phyloP scores from a whole-genome alignment of 2,888 invertebrate genomes.

The Diaperis boleti region DNA sequence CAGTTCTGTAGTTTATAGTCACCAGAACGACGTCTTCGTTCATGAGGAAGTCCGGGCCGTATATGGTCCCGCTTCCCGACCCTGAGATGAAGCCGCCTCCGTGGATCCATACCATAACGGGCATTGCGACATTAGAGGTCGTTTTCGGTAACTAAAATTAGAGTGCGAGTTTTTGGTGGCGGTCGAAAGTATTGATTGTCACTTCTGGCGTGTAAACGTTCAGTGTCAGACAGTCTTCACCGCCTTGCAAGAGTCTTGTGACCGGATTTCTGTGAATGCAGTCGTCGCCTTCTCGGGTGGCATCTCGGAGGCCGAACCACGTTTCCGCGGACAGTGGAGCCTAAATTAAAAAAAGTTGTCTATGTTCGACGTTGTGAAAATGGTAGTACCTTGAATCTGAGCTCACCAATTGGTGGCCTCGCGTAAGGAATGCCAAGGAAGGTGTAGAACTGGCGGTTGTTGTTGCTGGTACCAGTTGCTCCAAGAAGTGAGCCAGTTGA shows the following conservation, averaged over 20 bases:
- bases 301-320: conserved; percentile 61
- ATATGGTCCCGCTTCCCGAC: conserved; percentile 56
- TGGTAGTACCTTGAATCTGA: conserved; percentile 61
- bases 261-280: conserved; percentile 48
- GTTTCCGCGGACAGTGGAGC: conserved; percentile 61
- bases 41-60: conserved; percentile 62
- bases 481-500: conserved; percentile 57
- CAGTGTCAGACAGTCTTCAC: conserved; percentile 58
- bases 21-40: conserved; percentile 62
- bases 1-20: conserved; percentile 63
- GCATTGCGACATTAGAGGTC: conserved; percentile 43
- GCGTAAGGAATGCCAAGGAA: conserved; percentile 64
- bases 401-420: conserved; percentile 60
- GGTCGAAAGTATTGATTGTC: neutral
- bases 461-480: conserved; percentile 49
- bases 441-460: conserved; percentile 55
- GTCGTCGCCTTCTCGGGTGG: conserved; percentile 58
- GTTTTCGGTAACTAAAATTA: conserved; percentile 5
- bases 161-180: neutral
- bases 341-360: conserved; percentile 45
- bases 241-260: conserved; percentile 57
- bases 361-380: too few species aligned
- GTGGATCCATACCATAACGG: conserved; percentile 66
- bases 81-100: conserved; percentile 64
- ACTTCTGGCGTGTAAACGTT: conserved; percentile 52